phyloP scores from a whole-genome alignment of 1,140 invertebrate species.

The Bicyclus anynana region DNA sequence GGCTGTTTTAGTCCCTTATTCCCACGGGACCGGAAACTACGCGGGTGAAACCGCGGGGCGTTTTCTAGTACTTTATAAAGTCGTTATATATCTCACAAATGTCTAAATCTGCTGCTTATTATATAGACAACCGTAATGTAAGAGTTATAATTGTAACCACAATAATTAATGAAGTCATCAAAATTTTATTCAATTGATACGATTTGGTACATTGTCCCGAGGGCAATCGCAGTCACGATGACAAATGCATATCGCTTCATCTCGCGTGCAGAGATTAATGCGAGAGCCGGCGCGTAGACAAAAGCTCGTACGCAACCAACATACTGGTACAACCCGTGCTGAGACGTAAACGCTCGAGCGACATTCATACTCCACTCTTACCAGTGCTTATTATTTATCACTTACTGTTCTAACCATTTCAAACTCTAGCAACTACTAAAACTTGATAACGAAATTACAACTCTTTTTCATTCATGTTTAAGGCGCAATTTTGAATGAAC shows the following conservation, averaged over 20 bases:
- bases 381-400: constrained; percentile 72
- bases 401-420: constrained; percentile 29
- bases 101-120: too few species aligned
- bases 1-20: too few species aligned
- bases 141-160: constrained; percentile 3
- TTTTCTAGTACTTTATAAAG: too few species aligned
- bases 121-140: too few species aligned
- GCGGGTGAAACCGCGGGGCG: too few species aligned
- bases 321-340: constrained; percentile 50
- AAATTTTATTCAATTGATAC: constrained; percentile 60
- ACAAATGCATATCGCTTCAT: constrained; percentile 74
- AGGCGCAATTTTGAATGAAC: background rate
- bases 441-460: background rate
- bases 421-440: constrained; percentile 3
- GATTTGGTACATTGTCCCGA: constrained; percentile 57
- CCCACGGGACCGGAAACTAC: too few species aligned
- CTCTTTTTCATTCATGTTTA: background rate
- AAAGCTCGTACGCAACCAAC: constrained; percentile 48
- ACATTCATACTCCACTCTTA: constrained; percentile 61
- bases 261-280: constrained; percentile 66
- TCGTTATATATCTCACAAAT: too few species aligned
- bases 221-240: constrained; percentile 67
- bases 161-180: constrained; percentile 10
- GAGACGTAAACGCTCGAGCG: constrained; percentile 51
- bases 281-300: constrained; percentile 58